Conservation (phyloP, 1,140 invertebrate species). For the Drosophila willistoni region DNA sequence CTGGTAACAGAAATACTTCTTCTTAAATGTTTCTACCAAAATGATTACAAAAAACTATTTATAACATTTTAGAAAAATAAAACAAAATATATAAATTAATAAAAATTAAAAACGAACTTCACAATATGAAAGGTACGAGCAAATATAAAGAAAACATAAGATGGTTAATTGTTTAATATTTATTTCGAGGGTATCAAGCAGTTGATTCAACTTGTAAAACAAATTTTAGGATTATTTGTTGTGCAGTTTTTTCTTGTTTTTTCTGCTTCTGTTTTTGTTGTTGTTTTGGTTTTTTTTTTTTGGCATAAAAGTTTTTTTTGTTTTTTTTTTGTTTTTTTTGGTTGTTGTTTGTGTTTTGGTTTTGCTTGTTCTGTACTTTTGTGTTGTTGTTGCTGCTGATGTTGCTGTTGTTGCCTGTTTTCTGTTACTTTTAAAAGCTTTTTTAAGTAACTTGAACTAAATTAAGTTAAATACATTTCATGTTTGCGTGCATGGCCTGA, state of each 20-base stretch:
- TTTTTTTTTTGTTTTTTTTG: conserved; percentile 37
- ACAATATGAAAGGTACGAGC: no score
- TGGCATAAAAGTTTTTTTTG: conserved; percentile 9
- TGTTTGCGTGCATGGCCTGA: conserved; percentile 25
- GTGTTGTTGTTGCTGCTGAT: conserved; percentile 20
- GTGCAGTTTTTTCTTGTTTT: conserved; percentile 4
- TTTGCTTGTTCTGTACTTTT: conserved; percentile 30
- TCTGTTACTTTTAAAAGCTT: conserved; percentile 76
- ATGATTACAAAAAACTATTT: no score
- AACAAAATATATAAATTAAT: no score
- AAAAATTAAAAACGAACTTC: no score
- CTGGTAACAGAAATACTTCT: no score
- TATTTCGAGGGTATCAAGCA: not conserved
- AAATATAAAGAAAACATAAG: no score
- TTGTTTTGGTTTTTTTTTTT: conserved; percentile 30
- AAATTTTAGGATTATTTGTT: conserved; percentile 5
- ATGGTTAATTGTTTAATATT: no score
- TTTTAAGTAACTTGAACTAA: conserved; percentile 79
- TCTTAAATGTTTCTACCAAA: no score
- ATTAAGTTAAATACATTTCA: conserved; percentile 74
- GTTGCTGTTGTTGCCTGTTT: conserved; percentile 42
- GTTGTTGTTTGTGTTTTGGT: conserved; percentile 42
- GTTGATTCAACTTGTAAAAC: not conserved
- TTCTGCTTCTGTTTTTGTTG: not conserved
- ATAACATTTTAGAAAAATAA: no score